phyloP scores from a whole-genome alignment of 1,140 invertebrate genomes.

The Leptoteleia sp. region DNA sequence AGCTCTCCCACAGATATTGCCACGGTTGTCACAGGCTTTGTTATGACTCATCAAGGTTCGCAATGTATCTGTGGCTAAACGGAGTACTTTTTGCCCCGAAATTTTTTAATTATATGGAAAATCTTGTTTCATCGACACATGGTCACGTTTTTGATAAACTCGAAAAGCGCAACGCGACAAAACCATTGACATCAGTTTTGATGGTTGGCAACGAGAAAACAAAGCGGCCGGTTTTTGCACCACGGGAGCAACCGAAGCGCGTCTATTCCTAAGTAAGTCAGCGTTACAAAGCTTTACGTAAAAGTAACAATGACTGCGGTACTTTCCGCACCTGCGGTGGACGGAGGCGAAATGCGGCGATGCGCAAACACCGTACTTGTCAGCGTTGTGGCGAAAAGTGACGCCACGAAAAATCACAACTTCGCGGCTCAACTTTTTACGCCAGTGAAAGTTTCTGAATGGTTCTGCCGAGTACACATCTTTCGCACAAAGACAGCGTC shows the following conservation, averaged over 20 bases:
- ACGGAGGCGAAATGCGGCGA: conserved; percentile 25
- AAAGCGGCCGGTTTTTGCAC: conserved; percentile 17
- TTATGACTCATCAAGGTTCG: no score
- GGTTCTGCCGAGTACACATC: conserved; percentile 23
- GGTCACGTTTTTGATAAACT: no score
- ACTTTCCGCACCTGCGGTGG: conserved; percentile 61
- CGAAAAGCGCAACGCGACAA: no score
- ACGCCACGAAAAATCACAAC: conserved; percentile 37
- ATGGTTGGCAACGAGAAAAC: conserved; percentile 4
- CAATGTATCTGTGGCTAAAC: no score
- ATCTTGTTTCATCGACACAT: no score
- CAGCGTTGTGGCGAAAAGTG: conserved; percentile 29
- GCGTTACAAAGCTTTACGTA: conserved; percentile 51
- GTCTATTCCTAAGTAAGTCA: conserved; percentile 30
- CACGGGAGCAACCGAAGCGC: conserved; percentile 30
- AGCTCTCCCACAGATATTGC: no score
- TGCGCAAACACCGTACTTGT: conserved; percentile 39
- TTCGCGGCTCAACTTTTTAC: no score
- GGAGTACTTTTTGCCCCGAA: no score
- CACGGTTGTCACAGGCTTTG: no score
- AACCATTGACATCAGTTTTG: neutral
- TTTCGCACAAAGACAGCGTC: conserved; percentile 15
- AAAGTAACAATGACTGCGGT: conserved; percentile 59
- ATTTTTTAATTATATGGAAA: no score
- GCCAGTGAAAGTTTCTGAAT: conserved; percentile 32